These are phyloP conservation scores for Daubentonia madagascariensis DNA, from an alignment of 2,113 vertebrate genomes.

Conservation along the genomic window DNA sequence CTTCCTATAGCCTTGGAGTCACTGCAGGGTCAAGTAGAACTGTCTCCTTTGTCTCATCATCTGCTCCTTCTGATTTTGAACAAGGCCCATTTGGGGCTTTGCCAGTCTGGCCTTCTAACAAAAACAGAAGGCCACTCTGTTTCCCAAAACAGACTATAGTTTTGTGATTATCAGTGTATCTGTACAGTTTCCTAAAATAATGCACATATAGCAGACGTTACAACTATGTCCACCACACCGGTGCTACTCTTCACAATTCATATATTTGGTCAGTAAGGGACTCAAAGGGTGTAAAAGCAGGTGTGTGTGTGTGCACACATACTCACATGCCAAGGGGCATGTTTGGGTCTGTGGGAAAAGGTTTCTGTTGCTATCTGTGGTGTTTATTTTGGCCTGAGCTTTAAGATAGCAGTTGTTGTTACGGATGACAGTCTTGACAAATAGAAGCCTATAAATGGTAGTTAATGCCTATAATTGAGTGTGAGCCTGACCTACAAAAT, in stretches of 20 bases:
- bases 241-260: not conserved
- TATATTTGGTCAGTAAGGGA: not conserved
- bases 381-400: slow-evolving; percentile 39
- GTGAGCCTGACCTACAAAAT: not conserved
- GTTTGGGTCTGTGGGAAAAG: not conserved
- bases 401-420: not conserved
- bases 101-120: not conserved
- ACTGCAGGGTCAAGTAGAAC: not conserved
- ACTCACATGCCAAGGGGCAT: not conserved
- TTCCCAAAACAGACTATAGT: not conserved
- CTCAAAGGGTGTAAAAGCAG: not conserved
- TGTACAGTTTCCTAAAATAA: not conserved
- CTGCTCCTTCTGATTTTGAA: not conserved
- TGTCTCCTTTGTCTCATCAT: not conserved
- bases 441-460: not conserved
- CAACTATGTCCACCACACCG: fast-evolving
- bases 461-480: not conserved
- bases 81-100: not conserved
- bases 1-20: not conserved
- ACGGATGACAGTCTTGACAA: not conserved
- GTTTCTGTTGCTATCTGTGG: not conserved
- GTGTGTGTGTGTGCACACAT: not conserved
- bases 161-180: not conserved
- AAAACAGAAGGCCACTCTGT: not conserved
- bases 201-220: not conserved